Evolutionary conservation across 2,113 vertebrate genomes (phyloP).

Genomic region (Sciurus niger): DNA sequence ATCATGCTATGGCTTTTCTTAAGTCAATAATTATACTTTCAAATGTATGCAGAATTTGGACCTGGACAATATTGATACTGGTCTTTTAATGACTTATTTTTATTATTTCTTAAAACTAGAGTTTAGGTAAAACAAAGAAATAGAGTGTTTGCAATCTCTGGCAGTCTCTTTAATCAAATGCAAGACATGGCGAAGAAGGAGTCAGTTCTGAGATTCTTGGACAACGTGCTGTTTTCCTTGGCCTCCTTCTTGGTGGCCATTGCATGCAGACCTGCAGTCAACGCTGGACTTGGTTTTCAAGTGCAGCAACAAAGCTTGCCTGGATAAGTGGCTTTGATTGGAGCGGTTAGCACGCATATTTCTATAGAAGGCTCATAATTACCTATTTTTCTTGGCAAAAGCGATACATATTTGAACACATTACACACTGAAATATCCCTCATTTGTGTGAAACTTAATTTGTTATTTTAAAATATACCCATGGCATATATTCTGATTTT

Average conservation of each 20-base stretch:
- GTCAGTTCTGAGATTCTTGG: slow-evolving; percentile 82
- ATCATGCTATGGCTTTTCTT: not conserved
- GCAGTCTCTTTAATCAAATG: slow-evolving; percentile 83
- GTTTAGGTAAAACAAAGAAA: slow-evolving; percentile 77
- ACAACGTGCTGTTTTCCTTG: slow-evolving; percentile 83
- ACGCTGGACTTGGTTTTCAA: slow-evolving; percentile 79
- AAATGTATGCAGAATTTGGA: not conserved
- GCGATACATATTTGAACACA: slow-evolving; percentile 73
- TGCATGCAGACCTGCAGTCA: slow-evolving; percentile 80
- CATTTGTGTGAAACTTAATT: slow-evolving; percentile 79
- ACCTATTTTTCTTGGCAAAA: slow-evolving; percentile 87
- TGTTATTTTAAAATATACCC: slow-evolving; percentile 63
- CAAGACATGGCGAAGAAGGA: slow-evolving; percentile 84
- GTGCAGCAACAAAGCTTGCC: slow-evolving; percentile 82
- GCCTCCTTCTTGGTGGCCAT: slow-evolving; percentile 78
- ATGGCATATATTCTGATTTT: slow-evolving; percentile 12
- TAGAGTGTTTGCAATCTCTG: not conserved
- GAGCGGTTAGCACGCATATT: slow-evolving; percentile 85
- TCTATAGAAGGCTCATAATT: slow-evolving; percentile 86
- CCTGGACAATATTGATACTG: not conserved
- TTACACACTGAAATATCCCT: slow-evolving; percentile 78
- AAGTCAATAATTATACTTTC: not conserved
- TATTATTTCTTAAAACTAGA: not conserved
- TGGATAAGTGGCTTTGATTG: slow-evolving; percentile 86
- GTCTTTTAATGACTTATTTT: slow-evolving; percentile 43